phyloP scores from a whole-genome alignment of 2,797 vertebrate genomes.

The Chromis chromis region DNA sequence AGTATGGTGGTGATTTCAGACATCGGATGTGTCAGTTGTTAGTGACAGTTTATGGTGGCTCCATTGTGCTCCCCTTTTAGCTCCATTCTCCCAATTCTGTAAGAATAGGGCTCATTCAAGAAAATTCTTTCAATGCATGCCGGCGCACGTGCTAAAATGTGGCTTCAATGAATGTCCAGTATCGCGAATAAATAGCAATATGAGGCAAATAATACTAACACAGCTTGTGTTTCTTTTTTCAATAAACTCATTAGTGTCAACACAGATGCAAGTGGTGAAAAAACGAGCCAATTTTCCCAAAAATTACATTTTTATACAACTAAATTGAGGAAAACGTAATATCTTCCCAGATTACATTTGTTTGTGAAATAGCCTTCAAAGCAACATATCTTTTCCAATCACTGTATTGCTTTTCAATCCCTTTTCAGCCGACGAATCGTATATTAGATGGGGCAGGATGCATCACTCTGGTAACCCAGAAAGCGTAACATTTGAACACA shows the following conservation, averaged over 20 bases:
- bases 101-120: not conserved
- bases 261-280: not conserved
- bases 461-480: too few species aligned
- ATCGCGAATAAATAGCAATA: constrained; percentile 15
- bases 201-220: not conserved
- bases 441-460: too few species aligned
- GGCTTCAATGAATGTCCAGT: constrained; percentile 9
- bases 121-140: constrained; percentile 14
- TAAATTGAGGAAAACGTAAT: too few species aligned
- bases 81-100: not conserved
- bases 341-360: too few species aligned
- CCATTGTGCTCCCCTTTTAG: constrained; percentile 25
- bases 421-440: too few species aligned
- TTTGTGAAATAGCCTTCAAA: too few species aligned
- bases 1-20: constrained; percentile 24
- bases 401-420: too few species aligned
- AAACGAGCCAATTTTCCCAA: not conserved
- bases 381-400: too few species aligned
- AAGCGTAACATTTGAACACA: too few species aligned
- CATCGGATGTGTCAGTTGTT: constrained; percentile 32
- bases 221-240: not conserved
- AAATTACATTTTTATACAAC: not conserved
- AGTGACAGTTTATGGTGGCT: constrained; percentile 25
- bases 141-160: not conserved
- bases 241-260: not conserved